Conservation (phyloP, 2,113 vertebrate genomes). For the Tympanuchus pallidicinctus region DNA sequence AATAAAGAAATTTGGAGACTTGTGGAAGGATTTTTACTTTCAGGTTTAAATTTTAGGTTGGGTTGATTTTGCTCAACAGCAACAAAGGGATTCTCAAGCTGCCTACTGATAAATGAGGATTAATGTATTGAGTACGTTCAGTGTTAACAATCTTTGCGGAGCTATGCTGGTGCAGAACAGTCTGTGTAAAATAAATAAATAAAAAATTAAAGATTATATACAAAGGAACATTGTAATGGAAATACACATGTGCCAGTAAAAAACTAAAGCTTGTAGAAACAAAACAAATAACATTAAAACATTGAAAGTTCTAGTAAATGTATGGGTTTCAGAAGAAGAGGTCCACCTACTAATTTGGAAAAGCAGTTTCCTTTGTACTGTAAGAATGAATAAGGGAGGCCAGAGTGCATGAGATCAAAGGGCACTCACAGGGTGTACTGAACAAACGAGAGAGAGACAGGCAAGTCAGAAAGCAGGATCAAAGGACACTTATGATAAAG, state of each 20-base stretch:
- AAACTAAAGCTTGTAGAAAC: neutral
- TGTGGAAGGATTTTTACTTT: neutral
- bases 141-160: neutral
- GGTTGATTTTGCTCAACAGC: neutral
- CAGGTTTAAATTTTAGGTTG: neutral
- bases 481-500: conserved; percentile 50
- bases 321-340: neutral
- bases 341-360: neutral
- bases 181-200: neutral
- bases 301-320: neutral
- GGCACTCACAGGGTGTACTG: conserved; percentile 10
- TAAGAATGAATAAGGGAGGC: neutral
- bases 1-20: neutral
- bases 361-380: neutral
- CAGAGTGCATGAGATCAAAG: conserved; percentile 50
- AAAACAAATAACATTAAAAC: neutral
- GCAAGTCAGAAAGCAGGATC: conserved; percentile 20
- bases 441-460: neutral
- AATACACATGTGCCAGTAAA: neutral
- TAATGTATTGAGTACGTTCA: neutral
- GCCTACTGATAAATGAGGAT: neutral
- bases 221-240: neutral
- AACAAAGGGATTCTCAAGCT: neutral
- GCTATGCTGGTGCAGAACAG: neutral
- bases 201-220: neutral